Percentiles rank a stretch among this genome's conserved stretches.
phyloP scores from a whole-genome alignment of 2,113 vertebrate species.

The Pomatostomus ruficeps region DNA sequence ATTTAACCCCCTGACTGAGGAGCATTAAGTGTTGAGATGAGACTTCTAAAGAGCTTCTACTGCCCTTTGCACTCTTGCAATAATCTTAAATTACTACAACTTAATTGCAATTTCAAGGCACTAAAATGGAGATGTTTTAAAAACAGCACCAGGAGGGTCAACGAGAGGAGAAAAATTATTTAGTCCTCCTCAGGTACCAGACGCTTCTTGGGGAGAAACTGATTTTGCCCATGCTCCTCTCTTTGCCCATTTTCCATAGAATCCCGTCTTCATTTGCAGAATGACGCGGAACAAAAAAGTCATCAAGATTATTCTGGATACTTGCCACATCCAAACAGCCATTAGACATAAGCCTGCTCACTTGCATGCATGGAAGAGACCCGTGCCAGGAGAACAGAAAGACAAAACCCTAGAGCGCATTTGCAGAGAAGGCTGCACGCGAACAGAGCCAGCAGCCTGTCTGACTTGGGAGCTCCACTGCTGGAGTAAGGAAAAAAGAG shows the following conservation, averaged over 20 bases:
- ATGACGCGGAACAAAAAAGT: constrained; percentile 8
- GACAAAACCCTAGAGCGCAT: constrained; percentile 43
- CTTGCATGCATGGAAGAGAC: constrained; percentile 30
- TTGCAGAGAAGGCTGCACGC: constrained; percentile 23
- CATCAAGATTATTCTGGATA: constrained; percentile 15
- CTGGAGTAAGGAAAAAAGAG: not conserved
- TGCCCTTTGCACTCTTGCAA: constrained; percentile 61
- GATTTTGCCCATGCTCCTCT: not conserved
- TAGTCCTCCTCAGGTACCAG: constrained; percentile 41
- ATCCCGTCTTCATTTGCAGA: not conserved
- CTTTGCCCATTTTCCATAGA: not conserved
- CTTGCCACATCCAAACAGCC: constrained; percentile 44
- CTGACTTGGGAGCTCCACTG: not conserved
- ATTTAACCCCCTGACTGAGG: constrained; percentile 72
- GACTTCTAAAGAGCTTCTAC: constrained; percentile 67
- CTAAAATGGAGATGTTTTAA: constrained; percentile 47
- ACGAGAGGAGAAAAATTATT: constrained; percentile 14
- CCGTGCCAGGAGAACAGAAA: constrained; percentile 40
- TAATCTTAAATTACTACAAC: constrained; percentile 72
- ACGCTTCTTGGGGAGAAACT: not conserved
- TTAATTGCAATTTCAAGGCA: constrained; percentile 70
- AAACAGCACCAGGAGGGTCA: constrained; percentile 12
- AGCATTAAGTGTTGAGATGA: constrained; percentile 65
- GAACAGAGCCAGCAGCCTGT: constrained; percentile 19
- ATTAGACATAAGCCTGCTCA: constrained; percentile 42